A percentile compares a stretch with the other conserved stretches of the same genome.
Evolutionary conservation across 2,113 vertebrate genomes (phyloP).

Genomic region (Tinamus guttatus): DNA sequence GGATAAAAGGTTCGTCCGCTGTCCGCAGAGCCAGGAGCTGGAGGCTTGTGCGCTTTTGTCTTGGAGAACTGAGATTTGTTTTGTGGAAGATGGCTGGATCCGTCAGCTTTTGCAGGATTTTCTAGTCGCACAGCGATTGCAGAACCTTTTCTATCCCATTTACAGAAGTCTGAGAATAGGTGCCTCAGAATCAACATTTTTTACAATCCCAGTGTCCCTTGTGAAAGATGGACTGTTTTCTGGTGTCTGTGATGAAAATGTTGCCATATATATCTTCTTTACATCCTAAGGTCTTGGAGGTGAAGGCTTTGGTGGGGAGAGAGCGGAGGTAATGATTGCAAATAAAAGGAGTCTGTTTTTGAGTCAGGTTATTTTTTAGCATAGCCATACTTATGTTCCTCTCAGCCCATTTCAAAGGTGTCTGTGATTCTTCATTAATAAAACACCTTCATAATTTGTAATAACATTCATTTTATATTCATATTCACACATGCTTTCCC

Average conservation of each 20-base stretch:
- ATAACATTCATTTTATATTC: not conserved
- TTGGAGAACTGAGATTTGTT: not conserved
- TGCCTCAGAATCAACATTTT: not conserved
- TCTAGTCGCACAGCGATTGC: not conserved
- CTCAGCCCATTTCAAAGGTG: constrained; percentile 1
- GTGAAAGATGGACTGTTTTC: constrained; percentile 3
- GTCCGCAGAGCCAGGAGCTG: not conserved
- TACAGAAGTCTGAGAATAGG: not conserved
- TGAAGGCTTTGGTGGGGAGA: not conserved
- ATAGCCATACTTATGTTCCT: rapidly evolving
- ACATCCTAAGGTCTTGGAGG: not conserved
- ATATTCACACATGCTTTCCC: not conserved
- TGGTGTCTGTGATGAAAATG: not conserved
- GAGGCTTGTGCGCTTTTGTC: not conserved
- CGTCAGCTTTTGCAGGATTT: not conserved
- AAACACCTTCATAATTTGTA: not conserved
- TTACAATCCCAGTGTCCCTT: not conserved
- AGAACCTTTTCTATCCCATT: not conserved
- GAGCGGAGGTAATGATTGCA: not conserved
- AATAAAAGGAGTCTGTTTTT: not conserved
- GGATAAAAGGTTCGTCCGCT: not conserved
- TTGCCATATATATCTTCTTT: constrained; percentile 3
- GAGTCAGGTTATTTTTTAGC: not conserved
- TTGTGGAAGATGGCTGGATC: not conserved
- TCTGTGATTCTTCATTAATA: not conserved